Percentiles rank a stretch among this genome's conserved stretches.
These are phyloP conservation scores for Synanthedon myopaeformis DNA, from an alignment of 2,888 invertebrate species.

Conservation along the genomic window DNA sequence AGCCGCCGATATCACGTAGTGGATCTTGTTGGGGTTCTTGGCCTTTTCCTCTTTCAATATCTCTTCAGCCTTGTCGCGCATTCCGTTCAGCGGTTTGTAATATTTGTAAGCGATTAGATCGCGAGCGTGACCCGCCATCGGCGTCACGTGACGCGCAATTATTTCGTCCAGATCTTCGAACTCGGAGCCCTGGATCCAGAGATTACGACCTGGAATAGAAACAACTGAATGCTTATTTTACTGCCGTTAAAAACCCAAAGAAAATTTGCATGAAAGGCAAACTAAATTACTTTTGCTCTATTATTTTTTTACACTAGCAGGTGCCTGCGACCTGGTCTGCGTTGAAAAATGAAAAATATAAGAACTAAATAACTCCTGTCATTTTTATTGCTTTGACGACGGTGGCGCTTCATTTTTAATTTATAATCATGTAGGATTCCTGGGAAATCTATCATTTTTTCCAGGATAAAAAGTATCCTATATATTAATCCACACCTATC, in stretches of 20 bases:
- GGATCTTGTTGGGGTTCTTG: conserved; percentile 88
- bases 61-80: conserved; percentile 90
- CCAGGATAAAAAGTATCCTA: too few species aligned
- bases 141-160: conserved; percentile 94
- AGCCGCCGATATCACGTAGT: conserved; percentile 86
- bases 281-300: neutral
- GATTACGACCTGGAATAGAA: conserved; percentile 52
- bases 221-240: too few species aligned
- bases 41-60: conserved; percentile 88
- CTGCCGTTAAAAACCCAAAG: neutral
- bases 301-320: neutral
- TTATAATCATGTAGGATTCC: too few species aligned
- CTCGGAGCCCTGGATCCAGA: conserved; percentile 92
- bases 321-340: too few species aligned
- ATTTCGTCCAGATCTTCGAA: conserved; percentile 99
- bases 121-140: conserved; percentile 94
- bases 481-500: too few species aligned
- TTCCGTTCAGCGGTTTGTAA: conserved; percentile 82
- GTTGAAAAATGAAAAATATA: too few species aligned
- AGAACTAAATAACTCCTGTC: too few species aligned
- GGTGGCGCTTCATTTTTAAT: too few species aligned
- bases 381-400: too few species aligned
- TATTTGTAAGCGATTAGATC: conserved; percentile 94
- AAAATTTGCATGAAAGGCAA: neutral
- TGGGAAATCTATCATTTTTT: too few species aligned